phyloP scores from a whole-genome alignment of 92 coral and sea anemone species.

The Blastomussa wellsi region DNA sequence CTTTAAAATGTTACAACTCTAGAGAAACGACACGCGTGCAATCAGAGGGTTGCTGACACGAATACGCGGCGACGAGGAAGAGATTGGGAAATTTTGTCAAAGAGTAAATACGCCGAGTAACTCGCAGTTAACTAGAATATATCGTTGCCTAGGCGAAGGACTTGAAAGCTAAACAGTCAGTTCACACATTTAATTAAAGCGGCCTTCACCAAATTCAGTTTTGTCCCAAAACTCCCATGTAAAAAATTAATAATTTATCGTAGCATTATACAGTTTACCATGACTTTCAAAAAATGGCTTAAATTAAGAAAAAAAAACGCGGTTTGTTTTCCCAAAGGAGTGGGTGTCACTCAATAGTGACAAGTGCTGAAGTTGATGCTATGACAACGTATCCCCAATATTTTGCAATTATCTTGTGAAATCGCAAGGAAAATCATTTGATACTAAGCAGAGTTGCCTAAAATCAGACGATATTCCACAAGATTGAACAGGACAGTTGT shows the following conservation, averaged over 20 bases:
- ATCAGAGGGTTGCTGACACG: background rate
- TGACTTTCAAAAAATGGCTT: too few relatives aligned
- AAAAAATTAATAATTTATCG: too few relatives aligned
- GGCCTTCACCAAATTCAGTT: background rate
- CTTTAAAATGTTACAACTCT: background rate
- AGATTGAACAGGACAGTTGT: too few relatives aligned
- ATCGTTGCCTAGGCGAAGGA: background rate
- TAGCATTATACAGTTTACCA: background rate
- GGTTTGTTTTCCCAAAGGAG: background rate
- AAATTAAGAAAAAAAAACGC: background rate
- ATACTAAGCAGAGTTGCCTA: too few relatives aligned
- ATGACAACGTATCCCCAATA: background rate
- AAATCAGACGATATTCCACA: too few relatives aligned
- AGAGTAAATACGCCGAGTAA: too few relatives aligned
- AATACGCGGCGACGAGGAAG: background rate
- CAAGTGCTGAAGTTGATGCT: background rate
- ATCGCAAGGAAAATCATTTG: too few relatives aligned
- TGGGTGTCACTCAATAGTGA: background rate
- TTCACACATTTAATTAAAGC: background rate
- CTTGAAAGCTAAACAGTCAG: background rate
- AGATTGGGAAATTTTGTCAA: background rate
- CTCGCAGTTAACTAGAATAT: background rate
- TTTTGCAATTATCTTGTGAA: too few relatives aligned
- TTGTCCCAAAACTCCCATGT: background rate
- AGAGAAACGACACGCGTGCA: background rate